phyloP scores from a whole-genome alignment of 2,888 invertebrate species.

The Pterostichus niger region DNA sequence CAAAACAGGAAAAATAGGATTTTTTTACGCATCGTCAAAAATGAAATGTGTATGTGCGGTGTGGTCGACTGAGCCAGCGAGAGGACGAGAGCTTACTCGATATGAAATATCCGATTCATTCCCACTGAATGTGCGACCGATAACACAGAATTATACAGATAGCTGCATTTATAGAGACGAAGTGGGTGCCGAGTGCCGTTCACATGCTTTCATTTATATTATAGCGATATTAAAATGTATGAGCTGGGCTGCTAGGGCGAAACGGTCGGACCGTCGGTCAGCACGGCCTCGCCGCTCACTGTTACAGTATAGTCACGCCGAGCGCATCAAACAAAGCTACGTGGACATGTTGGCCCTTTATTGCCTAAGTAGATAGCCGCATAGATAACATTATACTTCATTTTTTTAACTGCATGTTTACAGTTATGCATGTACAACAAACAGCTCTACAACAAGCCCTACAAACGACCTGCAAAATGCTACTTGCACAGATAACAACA shows the following conservation, averaged over 20 bases:
- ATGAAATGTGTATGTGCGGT: slow-evolving; percentile 64
- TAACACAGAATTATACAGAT: slow-evolving; percentile 67
- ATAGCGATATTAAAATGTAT: slow-evolving; percentile 67
- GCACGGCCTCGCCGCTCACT: slow-evolving; percentile 3
- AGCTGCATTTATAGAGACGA: slow-evolving; percentile 65
- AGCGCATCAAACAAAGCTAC: slow-evolving; percentile 23
- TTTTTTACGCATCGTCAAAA: slow-evolving; percentile 59
- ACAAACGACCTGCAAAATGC: neutral
- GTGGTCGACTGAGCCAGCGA: slow-evolving; percentile 52
- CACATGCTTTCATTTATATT: slow-evolving; percentile 67
- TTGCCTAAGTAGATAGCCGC: slow-evolving; percentile 5
- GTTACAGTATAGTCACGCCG: neutral
- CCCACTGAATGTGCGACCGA: slow-evolving; percentile 65
- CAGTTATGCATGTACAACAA: slow-evolving; percentile 8
- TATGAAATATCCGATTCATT: slow-evolving; percentile 67
- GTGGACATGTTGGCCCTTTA: slow-evolving; percentile 26
- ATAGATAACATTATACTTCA: slow-evolving; percentile 9
- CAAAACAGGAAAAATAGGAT: slow-evolving; percentile 53
- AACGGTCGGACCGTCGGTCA: no score
- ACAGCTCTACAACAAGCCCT: neutral
- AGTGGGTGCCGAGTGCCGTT: slow-evolving; percentile 65
- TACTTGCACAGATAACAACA: no score
- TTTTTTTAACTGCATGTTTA: slow-evolving; percentile 23
- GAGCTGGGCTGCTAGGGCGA: slow-evolving; percentile 34
- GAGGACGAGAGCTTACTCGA: slow-evolving; percentile 62